A percentile compares a stretch with the other conserved stretches of the same genome.
Conservation (phyloP, 2,113 vertebrate species). For the Clarias batrachus region DNA sequence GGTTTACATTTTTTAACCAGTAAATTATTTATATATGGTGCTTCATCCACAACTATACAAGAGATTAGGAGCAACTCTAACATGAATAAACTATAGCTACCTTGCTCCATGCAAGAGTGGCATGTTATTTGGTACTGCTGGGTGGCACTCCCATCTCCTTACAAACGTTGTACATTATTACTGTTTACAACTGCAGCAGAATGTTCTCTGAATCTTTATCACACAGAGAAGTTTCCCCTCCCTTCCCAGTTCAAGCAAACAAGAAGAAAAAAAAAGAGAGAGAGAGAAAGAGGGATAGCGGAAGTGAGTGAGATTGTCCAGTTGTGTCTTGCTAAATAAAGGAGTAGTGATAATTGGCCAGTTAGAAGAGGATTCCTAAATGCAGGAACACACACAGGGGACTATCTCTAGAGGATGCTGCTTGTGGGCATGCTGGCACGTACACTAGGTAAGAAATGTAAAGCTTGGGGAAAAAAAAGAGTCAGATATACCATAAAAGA, state of each 20-base stretch:
- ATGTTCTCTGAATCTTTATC: slow-evolving; percentile 52
- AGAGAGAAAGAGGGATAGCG: neutral
- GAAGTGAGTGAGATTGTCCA: neutral
- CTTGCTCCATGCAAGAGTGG: neutral
- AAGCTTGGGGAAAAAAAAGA: slow-evolving; percentile 44
- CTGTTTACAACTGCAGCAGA: slow-evolving; percentile 35
- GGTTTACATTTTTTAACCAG: neutral
- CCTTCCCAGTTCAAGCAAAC: slow-evolving; percentile 28
- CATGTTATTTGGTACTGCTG: slow-evolving; percentile 9
- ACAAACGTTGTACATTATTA: slow-evolving; percentile 20
- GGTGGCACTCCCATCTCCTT: neutral
- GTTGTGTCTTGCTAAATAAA: slow-evolving; percentile 13
- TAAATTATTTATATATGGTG: neutral
- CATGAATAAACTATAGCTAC: neutral
- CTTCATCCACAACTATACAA: neutral
- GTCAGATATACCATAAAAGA: neutral
- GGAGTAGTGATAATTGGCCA: slow-evolving; percentile 22
- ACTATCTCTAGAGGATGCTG: slow-evolving; percentile 31
- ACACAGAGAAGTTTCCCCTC: slow-evolving; percentile 49
- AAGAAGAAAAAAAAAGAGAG: neutral
- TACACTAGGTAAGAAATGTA: slow-evolving; percentile 8
- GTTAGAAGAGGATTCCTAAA: slow-evolving; percentile 15
- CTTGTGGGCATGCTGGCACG: slow-evolving; percentile 22
- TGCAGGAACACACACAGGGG: slow-evolving; percentile 14
- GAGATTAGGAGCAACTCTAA: neutral